Percentiles rank a stretch among this genome's conserved stretches.
These are phyloP conservation scores for Synergus itoensis DNA, from an alignment of 2,888 invertebrate species.

Conservation along the genomic window DNA sequence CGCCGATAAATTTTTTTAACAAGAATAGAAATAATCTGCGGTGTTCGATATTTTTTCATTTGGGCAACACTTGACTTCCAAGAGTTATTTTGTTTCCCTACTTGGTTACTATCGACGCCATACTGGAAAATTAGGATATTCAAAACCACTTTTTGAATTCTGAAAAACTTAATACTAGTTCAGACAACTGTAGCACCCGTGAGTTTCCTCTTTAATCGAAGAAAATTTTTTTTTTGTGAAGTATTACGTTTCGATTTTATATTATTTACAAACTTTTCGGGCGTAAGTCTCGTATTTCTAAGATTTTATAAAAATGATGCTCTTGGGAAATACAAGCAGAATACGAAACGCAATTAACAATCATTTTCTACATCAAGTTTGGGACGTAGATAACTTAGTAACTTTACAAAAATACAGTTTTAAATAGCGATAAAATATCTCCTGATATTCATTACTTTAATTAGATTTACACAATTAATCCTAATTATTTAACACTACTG, in stretches of 20 bases:
- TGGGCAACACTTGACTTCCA: background rate
- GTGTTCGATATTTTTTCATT: conserved; percentile 1
- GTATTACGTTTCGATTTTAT: background rate
- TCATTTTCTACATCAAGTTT: conserved; percentile 17
- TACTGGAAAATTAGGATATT: conserved; percentile 5
- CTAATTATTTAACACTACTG: conserved; percentile 11
- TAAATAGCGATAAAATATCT: conserved; percentile 8
- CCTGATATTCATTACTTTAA: conserved; percentile 16
- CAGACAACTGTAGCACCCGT: conserved; percentile 19
- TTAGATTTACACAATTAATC: conserved; percentile 10
- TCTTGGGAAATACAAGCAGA: background rate
- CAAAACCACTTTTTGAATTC: background rate
- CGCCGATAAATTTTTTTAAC: background rate
- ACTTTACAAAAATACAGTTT: conserved; percentile 29
- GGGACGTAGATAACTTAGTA: conserved; percentile 13
- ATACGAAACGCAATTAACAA: conserved; percentile 16
- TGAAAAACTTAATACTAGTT: conserved; percentile 23
- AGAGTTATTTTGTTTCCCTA: background rate
- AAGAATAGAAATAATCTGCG: background rate
- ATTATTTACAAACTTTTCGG: conserved; percentile 30
- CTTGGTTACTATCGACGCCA: background rate
- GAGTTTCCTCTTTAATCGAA: background rate
- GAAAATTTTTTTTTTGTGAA: background rate
- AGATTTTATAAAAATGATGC: background rate
- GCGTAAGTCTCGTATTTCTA: background rate